Base-by-base conservation (phyloP, 2,113 vertebrate species). In the Bufo gargarizans region DNA sequence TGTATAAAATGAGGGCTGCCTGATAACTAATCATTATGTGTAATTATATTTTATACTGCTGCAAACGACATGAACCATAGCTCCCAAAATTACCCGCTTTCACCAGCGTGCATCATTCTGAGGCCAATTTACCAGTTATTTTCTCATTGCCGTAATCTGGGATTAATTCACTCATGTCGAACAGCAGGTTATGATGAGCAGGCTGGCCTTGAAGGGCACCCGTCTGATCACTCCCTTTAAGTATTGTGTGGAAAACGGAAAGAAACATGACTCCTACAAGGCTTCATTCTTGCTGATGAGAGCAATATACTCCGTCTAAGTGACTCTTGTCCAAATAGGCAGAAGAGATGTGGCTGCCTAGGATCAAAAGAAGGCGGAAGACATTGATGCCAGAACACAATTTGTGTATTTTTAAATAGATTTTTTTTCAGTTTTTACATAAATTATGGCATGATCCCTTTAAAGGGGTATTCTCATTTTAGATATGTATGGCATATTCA, bases 111-210 rank as follows among this genome's bases (percentile, higher is more conserved):
- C 77, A 20, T 5, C 49, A 13, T 13, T 78, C 50, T 3, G 20
- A n/a, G 49, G 50, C 43, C 49, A 78, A 56, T 82, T 82, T 82
- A 61, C 80, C 80, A 65, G 43, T 65, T 63, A 82, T 81, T 81
- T 81, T 81, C 72, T 50, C 16, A 19, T 50, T 76, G 72, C 78
- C 10, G 78, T 59, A 80, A 59, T 80, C 79, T 81, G 79, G 79
- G 79, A 58, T 81, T 61, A 81, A 81, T 81, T 81, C 56, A 61
- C 47, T 81, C 56, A 81, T 45, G 33, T 81, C 17, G 43, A 80
- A 59, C 19, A 59, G 47, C 22, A 61, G 43, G 33, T 58, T 80
- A 7, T 56, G 49, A 56, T 55, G 47, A 45, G 56, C 79, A 6
- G 43, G 79, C 7, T 59, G 56, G 58, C 58, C 58, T 58, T 81